phyloP scores from a whole-genome alignment of 2,888 invertebrate genomes.

The Drosophila emarginata region DNA sequence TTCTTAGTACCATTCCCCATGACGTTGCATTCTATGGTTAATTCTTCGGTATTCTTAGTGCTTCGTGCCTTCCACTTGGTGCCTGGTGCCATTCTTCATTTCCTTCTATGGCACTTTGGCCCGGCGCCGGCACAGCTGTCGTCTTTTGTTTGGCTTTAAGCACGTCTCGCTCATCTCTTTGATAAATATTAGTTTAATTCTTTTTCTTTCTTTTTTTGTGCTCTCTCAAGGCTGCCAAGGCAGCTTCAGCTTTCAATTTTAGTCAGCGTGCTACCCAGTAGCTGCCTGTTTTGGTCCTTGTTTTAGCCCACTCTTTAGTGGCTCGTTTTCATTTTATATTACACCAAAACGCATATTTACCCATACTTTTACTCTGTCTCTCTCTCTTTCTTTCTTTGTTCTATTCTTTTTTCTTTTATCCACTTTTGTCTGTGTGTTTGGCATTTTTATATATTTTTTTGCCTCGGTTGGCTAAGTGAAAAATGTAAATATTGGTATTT shows the following conservation, averaged over 20 bases:
- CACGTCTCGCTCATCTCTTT: conserved; percentile 68
- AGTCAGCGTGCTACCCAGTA: conserved; percentile 24
- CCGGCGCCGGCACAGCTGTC: conserved; percentile 59
- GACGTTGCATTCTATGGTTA: conserved; percentile 57
- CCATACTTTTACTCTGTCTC: conserved; percentile 14
- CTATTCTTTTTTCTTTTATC: background rate
- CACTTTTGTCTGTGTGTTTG: conserved; percentile 24
- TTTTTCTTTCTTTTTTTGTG: background rate
- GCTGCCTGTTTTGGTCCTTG: background rate
- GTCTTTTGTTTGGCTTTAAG: conserved; percentile 70
- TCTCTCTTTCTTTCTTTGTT: background rate
- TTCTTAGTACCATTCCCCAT: conserved; percentile 36
- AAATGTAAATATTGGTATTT: conserved; percentile 59
- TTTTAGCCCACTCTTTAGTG: conserved; percentile 31
- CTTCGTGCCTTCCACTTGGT: conserved; percentile 7
- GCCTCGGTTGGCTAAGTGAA: conserved; percentile 32
- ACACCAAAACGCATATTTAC: conserved; percentile 27
- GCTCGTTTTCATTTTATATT: conserved; percentile 38
- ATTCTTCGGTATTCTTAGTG: conserved; percentile 19
- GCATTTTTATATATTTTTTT: conserved; percentile 16
- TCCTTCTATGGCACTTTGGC: conserved; percentile 41
- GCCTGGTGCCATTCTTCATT: conserved; percentile 31
- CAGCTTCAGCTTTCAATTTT: conserved; percentile 14
- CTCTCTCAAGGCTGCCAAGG: conserved; percentile 38
- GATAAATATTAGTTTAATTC: conserved; percentile 77